Base-by-base conservation (phyloP, 2,888 invertebrate genomes). In the Hyles lineata region DNA sequence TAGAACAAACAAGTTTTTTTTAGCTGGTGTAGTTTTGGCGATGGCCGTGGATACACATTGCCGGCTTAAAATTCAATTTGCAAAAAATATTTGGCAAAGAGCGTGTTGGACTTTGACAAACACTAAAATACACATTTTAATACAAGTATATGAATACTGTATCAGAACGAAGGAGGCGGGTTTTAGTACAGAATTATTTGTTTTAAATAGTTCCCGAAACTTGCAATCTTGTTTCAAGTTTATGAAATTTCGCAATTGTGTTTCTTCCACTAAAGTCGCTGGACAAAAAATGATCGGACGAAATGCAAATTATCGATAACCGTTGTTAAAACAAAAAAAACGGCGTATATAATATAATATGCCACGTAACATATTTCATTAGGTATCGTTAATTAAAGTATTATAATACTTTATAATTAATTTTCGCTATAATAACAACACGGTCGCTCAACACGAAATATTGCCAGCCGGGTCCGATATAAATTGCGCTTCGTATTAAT, bases 61-160 rank as follows among this genome's bases (percentile, higher is more conserved):
- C 55, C 55, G n/a, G 55, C 35, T 35, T 77, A 70, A 75, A 78
- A 83, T 80, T 81, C 79, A 81, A 80, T 85, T 83, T 74, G 83
- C 85, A 77, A 35, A 63, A 63, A 35, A 63, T 43, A 63, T 43
- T 63, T 63, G 63, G 63, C 63, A 63, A 4, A 35, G 35, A 21
- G 4, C 29, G 11, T 9, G 32, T 63, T 63, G 35, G 63, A 63
- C 35, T 63, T 63, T 63, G 63, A 32, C 35, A 63, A 11, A n/a
- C 35, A 63, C n/a, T 8, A 63, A 63, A 35, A 63, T 63, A 32
- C 79, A 55, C 55, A 55, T 55, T n/a, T 55, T 55, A 79, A 77
- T 79, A 79, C 77, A 74, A 55, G 62, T 59, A 15, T 1, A 63
- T 62, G 32, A 29, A 29, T 19, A 29, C 9, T 17, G 17, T 25